Evolutionary conservation across 2,113 vertebrate species (phyloP).

Genomic region (Notothenia coriiceps): DNA sequence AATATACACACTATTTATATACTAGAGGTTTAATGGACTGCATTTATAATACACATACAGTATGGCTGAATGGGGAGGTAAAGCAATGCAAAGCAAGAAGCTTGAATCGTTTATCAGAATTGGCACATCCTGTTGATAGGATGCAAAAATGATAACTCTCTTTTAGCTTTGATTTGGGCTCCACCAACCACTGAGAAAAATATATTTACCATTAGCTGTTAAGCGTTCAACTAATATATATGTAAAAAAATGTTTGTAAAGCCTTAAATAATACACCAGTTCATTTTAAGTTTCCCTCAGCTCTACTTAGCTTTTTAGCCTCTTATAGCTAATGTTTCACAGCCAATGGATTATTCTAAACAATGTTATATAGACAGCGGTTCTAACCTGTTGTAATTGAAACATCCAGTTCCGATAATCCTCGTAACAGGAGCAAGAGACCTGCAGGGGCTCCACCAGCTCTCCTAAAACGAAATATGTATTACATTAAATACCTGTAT

Average conservation of each 20-base stretch:
- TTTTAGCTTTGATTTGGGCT: background rate
- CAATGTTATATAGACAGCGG: background rate
- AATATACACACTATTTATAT: background rate
- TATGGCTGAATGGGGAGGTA: background rate
- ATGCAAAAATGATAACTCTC: background rate
- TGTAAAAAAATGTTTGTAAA: background rate
- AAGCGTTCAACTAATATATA: background rate
- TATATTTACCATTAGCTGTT: background rate
- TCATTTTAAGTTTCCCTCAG: background rate
- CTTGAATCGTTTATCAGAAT: background rate
- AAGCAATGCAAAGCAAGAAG: background rate
- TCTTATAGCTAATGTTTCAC: background rate
- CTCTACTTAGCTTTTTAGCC: background rate
- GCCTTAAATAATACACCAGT: background rate
- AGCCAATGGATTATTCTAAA: background rate
- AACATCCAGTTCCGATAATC: constrained; percentile 88
- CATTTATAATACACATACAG: background rate
- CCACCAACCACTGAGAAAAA: background rate
- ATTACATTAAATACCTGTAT: background rate
- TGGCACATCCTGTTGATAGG: background rate
- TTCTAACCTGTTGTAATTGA: constrained; percentile 85
- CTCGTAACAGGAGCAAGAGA: constrained; percentile 82
- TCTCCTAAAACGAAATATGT: constrained; percentile 77
- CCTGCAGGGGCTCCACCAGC: constrained; percentile 84
- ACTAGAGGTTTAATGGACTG: background rate